Conservation (phyloP, 2,113 vertebrate genomes). For the Tachycineta bicolor region DNA sequence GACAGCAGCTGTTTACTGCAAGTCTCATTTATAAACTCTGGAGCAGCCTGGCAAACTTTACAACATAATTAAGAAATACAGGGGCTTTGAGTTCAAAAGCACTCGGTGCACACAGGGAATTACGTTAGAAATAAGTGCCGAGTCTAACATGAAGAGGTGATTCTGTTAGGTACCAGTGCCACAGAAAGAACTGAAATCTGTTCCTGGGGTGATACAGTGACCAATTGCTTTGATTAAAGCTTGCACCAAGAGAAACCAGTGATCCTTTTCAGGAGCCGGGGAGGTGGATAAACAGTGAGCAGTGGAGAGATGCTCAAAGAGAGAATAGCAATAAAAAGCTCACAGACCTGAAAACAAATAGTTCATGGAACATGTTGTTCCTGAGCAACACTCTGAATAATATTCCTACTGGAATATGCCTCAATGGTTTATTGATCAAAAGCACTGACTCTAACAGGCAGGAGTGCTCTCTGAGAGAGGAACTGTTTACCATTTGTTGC, state of each 20-base stretch:
- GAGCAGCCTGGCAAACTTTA: background rate
- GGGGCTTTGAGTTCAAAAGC: background rate
- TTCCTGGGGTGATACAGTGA: background rate
- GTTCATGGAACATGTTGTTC: background rate
- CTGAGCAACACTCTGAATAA: background rate
- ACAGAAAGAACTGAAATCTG: background rate
- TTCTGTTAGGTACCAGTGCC: background rate
- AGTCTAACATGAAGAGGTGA: background rate
- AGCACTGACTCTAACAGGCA: background rate
- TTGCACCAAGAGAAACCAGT: background rate
- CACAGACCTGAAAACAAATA: background rate
- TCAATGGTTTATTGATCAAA: conserved; percentile 44
- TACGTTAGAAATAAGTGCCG: background rate
- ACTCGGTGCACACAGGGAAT: background rate
- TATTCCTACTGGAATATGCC: background rate
- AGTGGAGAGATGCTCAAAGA: background rate
- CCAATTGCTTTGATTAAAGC: background rate
- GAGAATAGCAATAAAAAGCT: background rate
- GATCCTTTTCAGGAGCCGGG: background rate
- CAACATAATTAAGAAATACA: background rate
- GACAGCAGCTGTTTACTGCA: background rate
- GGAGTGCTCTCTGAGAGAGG: background rate
- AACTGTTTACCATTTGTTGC: conserved; percentile 54
- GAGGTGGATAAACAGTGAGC: background rate
- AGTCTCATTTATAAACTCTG: background rate